Evolutionary conservation across 2,113 vertebrate species (phyloP).

Genomic region (Prunella himalayana): DNA sequence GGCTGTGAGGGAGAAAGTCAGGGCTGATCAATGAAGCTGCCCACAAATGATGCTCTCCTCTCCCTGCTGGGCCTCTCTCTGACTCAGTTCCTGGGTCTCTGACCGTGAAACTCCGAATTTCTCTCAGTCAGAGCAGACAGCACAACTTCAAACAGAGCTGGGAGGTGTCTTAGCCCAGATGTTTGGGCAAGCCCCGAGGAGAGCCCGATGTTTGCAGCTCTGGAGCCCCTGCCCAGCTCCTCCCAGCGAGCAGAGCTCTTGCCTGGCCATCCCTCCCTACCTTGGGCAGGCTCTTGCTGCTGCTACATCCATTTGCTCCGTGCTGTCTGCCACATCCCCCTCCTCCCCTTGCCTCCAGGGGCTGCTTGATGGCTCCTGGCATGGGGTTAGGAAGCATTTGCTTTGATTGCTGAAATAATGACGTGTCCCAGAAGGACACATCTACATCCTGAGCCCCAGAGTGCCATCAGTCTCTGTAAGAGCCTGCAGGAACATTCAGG

Average conservation of each 20-base stretch:
- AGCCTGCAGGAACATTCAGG: background rate
- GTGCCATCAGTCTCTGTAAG: background rate
- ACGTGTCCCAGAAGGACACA: background rate
- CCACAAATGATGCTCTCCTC: background rate
- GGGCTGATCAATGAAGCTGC: background rate
- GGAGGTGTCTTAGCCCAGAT: background rate
- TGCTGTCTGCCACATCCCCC: background rate
- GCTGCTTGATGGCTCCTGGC: background rate
- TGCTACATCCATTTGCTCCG: background rate
- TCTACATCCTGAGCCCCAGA: background rate
- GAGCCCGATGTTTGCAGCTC: background rate
- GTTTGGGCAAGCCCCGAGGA: background rate
- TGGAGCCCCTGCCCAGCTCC: background rate
- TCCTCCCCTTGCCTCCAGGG: background rate
- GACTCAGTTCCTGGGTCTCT: background rate
- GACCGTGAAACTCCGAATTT: background rate
- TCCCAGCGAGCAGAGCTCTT: background rate
- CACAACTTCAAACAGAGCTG: background rate
- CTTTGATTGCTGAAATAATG: background rate
- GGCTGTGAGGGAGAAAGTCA: background rate
- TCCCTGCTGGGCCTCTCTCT: slow-evolving; percentile 6
- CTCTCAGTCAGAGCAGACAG: background rate
- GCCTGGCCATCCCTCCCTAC: background rate
- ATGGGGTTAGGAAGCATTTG: background rate
- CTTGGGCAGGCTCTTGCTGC: background rate